Conservation (phyloP, 2,888 invertebrate species). For the Torymus aiolomorphi region DNA sequence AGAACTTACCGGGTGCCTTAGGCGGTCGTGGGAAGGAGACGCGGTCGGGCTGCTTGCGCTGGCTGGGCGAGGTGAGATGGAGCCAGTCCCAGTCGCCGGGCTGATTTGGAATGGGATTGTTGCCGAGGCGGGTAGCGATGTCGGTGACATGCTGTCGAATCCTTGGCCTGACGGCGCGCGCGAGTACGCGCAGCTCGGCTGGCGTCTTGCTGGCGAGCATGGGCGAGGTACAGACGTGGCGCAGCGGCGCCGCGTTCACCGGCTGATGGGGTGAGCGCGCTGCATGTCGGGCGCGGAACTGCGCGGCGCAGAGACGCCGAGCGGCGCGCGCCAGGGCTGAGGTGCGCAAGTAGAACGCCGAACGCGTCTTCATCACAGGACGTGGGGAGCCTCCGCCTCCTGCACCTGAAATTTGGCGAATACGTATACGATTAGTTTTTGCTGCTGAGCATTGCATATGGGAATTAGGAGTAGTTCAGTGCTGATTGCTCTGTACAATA, state of each 20-base stretch:
- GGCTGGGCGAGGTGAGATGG: constrained; percentile 83
- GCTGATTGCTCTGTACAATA: too few species aligned
- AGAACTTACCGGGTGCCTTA: constrained; percentile 84
- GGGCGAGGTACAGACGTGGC: constrained; percentile 74
- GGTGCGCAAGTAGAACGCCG: constrained; percentile 95
- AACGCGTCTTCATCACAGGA: constrained; percentile 97
- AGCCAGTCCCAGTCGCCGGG: constrained; percentile 83
- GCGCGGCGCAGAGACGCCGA: constrained; percentile 88
- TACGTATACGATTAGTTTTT: too few species aligned
- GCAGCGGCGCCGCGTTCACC: constrained; percentile 71
- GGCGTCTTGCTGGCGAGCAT: constrained; percentile 70
- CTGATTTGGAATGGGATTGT: constrained; percentile 75
- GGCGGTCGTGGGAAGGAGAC: constrained; percentile 94
- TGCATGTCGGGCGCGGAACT: constrained; percentile 89
- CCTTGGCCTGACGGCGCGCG: constrained; percentile 71
- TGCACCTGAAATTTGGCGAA: constrained; percentile 54
- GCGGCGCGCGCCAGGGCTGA: constrained; percentile 94
- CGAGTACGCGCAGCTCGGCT: constrained; percentile 70
- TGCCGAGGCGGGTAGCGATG: constrained; percentile 84
- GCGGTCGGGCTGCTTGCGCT: constrained; percentile 87
- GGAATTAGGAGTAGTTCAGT: neutral
- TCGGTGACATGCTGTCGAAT: constrained; percentile 78
- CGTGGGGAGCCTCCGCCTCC: constrained; percentile 81
- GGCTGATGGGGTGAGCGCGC: constrained; percentile 89
- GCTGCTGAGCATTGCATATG: neutral